Evolutionary conservation across 2,888 invertebrate genomes (phyloP).

Genomic region (Sinohyriopsis cumingii): DNA sequence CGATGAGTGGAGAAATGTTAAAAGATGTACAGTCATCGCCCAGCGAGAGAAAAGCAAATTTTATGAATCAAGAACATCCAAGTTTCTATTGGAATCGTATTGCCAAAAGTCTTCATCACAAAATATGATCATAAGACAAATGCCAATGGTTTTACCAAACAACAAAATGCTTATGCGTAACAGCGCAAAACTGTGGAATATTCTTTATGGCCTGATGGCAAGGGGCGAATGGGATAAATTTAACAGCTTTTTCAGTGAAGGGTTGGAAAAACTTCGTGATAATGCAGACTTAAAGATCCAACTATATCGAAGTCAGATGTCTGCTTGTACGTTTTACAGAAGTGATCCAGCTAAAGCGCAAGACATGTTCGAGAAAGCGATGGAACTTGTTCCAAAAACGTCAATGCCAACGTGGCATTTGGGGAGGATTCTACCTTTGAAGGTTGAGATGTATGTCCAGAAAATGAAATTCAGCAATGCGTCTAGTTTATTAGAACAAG

Average conservation of each 20-base stretch:
- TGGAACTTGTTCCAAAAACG: conserved; percentile 4
- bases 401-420: conserved; percentile 11
- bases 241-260: not conserved
- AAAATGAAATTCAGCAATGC: conserved; percentile 5
- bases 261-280: conserved; percentile 1
- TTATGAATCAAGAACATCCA: too few relatives aligned
- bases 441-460: conserved; percentile 1
- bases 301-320: conserved; percentile 8
- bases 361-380: conserved; percentile 5
- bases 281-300: conserved; percentile 4
- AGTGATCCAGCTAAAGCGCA: conserved; percentile 5
- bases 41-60: too few relatives aligned
- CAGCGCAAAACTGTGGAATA: conserved; percentile 8
- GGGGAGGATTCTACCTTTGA: conserved; percentile 6
- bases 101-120: too few relatives aligned
- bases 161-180: conserved; percentile 3
- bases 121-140: not conserved
- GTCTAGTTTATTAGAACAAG: conserved; percentile 1
- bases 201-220: conserved; percentile 3
- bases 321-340: conserved; percentile 9
- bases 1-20: too few relatives aligned
- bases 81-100: too few relatives aligned
- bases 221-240: conserved; percentile 9
- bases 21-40: too few relatives aligned
- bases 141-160: not conserved